Conservation (phyloP, 1,140 invertebrate genomes). For the Heliconius himera region DNA sequence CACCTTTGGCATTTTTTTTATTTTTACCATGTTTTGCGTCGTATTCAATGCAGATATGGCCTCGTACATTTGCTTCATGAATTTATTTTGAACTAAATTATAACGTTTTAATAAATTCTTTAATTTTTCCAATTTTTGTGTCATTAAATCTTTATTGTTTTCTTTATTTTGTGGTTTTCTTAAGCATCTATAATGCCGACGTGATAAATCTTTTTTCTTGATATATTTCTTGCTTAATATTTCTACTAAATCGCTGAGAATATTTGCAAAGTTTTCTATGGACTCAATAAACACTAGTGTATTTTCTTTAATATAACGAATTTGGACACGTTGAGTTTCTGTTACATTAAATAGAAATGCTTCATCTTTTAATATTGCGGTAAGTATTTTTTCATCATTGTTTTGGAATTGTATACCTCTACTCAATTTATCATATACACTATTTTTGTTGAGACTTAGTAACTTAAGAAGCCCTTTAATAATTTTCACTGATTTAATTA, state of each 20-base stretch:
- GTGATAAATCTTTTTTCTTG: slow-evolving; percentile 17
- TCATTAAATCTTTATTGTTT: slow-evolving; percentile 29
- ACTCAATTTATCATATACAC: slow-evolving; percentile 14
- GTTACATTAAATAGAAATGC: slow-evolving; percentile 39
- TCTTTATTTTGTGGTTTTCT: slow-evolving; percentile 21
- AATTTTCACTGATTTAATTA: slow-evolving; percentile 56
- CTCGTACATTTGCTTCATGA: slow-evolving; percentile 62
- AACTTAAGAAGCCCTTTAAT: slow-evolving; percentile 62
- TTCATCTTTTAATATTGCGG: slow-evolving; percentile 50
- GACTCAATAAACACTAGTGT: slow-evolving; percentile 57
- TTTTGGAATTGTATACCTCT: slow-evolving; percentile 32
- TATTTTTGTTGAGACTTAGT: slow-evolving; percentile 44
- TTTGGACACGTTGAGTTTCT: slow-evolving; percentile 48
- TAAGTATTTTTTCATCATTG: slow-evolving; percentile 53
- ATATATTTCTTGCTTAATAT: slow-evolving; percentile 42
- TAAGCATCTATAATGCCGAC: slow-evolving; percentile 28
- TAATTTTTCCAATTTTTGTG: slow-evolving; percentile 49
- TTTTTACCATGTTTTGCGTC: slow-evolving; percentile 25
- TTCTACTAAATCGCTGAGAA: slow-evolving; percentile 58
- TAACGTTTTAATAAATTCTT: slow-evolving; percentile 56
- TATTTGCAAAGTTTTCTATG: slow-evolving; percentile 57
- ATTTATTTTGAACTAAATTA: slow-evolving; percentile 62
- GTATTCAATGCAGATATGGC: slow-evolving; percentile 48
- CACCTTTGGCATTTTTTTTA: slow-evolving; percentile 34
- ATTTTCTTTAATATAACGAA: slow-evolving; percentile 63